Evolutionary conservation across 2,888 invertebrate genomes (phyloP).

Genomic region (Strigamia crassipes): DNA sequence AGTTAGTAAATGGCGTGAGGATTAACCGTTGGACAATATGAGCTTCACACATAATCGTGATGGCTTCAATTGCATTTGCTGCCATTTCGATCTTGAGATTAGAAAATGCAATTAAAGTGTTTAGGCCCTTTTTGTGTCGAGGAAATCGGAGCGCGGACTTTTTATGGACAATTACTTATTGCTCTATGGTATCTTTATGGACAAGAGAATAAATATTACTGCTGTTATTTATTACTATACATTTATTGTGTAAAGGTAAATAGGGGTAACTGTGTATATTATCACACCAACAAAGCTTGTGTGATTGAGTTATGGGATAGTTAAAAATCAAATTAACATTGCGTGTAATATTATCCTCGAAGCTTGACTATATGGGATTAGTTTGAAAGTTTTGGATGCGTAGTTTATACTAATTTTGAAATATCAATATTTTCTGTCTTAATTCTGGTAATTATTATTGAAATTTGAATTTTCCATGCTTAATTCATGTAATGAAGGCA

Average conservation of each 20-base stretch:
- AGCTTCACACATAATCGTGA: background rate
- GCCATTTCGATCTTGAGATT: background rate
- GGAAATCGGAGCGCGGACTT: background rate
- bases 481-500: too few species aligned
- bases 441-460: background rate
- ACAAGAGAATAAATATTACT: too few species aligned
- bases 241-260: background rate
- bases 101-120: background rate
- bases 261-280: background rate
- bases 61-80: background rate
- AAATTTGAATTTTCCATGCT: background rate
- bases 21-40: conserved; percentile 20
- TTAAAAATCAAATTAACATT: background rate
- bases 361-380: background rate
- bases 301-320: background rate
- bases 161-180: too few species aligned
- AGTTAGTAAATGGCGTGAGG: conserved; percentile 25
- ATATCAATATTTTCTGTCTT: background rate
- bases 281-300: background rate
- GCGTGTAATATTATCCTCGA: background rate
- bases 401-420: background rate
- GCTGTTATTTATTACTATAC: background rate
- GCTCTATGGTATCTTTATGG: too few species aligned
- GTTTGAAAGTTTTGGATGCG: background rate
- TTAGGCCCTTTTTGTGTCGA: background rate